Evolutionary conservation across 2,797 vertebrate genomes (phyloP).

Genomic region (Bucorvus abyssinicus): DNA sequence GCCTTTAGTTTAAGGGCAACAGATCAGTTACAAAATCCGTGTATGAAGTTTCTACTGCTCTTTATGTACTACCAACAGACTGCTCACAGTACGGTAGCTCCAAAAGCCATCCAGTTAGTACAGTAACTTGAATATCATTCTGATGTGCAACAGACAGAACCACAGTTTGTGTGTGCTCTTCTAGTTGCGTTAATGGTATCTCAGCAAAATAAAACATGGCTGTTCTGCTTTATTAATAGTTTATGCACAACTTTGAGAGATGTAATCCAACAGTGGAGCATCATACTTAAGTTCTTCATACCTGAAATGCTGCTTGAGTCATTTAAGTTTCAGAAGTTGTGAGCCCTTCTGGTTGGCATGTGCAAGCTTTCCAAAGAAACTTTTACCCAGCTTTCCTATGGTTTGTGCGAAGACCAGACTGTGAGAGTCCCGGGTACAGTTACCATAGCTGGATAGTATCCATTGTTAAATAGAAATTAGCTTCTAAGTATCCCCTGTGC

Average conservation of each 20-base stretch:
- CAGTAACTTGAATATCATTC: not conserved
- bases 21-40: not conserved
- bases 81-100: not conserved
- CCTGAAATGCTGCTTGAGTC: not conserved
- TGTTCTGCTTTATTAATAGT: not conserved
- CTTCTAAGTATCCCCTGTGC: not conserved
- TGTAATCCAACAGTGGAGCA: not conserved
- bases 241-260: not conserved
- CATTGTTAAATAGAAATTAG: not conserved
- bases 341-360: accelerated
- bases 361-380: not conserved
- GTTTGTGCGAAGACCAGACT: not conserved
- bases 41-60: not conserved
- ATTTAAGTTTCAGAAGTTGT: not conserved
- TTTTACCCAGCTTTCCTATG: not conserved
- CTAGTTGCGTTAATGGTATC: not conserved
- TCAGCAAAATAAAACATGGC: not conserved
- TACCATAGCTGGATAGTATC: not conserved
- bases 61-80: not conserved
- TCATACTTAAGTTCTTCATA: not conserved
- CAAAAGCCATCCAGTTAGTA: not conserved
- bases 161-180: not conserved
- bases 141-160: not conserved
- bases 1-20: not conserved
- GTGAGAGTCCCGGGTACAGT: not conserved